These are phyloP conservation scores for Numenius phaeopus DNA, from an alignment of 2,797 vertebrate species.

Conservation along the genomic window DNA sequence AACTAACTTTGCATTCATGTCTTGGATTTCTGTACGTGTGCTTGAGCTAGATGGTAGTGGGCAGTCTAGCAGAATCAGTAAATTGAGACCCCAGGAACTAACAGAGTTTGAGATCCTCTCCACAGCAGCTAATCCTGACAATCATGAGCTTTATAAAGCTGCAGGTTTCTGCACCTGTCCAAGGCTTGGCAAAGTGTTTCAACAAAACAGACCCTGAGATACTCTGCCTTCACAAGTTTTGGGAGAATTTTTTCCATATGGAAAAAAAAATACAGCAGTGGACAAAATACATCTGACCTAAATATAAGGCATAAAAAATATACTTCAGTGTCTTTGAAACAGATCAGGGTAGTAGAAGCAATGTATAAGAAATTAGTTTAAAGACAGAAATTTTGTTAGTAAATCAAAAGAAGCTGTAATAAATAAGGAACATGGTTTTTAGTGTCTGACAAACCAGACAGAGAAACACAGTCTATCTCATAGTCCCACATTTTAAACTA, in stretches of 20 bases:
- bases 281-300: neutral
- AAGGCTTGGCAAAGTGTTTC: neutral
- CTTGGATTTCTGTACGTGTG: neutral
- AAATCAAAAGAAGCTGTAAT: slow-evolving; percentile 64
- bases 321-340: slow-evolving; percentile 12
- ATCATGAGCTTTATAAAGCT: neutral
- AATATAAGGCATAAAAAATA: neutral
- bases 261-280: neutral
- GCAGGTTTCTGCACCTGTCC: neutral
- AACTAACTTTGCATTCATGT: neutral
- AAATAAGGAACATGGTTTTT: slow-evolving; percentile 41
- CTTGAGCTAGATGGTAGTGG: neutral
- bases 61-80: neutral
- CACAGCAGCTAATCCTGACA: neutral
- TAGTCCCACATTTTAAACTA: slow-evolving; percentile 76
- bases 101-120: neutral
- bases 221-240: neutral
- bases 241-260: neutral
- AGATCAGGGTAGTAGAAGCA: slow-evolving; percentile 27
- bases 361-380: slow-evolving; percentile 29
- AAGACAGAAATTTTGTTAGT: slow-evolving; percentile 52
- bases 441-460: slow-evolving; percentile 34
- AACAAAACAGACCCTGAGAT: neutral
- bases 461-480: slow-evolving; percentile 61
- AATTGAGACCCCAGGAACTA: neutral